Conservation (phyloP, 2,888 invertebrate genomes). For the Acanthosepion lycidas region DNA sequence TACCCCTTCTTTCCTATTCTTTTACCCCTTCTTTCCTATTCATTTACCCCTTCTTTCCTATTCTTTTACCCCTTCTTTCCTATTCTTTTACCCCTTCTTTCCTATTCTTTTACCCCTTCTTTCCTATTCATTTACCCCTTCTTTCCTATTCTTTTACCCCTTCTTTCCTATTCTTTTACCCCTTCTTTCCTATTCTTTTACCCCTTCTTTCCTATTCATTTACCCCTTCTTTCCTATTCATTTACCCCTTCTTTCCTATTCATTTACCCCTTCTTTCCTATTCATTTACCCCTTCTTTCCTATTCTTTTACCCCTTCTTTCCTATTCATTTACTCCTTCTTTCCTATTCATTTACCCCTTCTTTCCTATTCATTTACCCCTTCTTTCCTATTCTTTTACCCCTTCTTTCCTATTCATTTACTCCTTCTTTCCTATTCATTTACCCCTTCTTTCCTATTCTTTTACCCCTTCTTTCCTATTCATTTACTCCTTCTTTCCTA, state of each 20-base stretch:
- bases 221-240: background rate
- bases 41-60: too few relatives aligned
- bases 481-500: too few relatives aligned
- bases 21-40: too few relatives aligned
- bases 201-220: slow-evolving; percentile 43
- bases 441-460: background rate
- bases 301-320: too few relatives aligned
- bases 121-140: background rate
- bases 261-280: too few relatives aligned
- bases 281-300: too few relatives aligned
- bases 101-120: too few relatives aligned
- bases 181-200: background rate
- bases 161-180: background rate
- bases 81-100: too few relatives aligned
- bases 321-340: too few relatives aligned
- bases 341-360: background rate
- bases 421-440: background rate
- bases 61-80: too few relatives aligned
- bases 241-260: too few relatives aligned
- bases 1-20: background rate
- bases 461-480: too few relatives aligned
- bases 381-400: background rate
- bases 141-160: background rate
- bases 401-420: background rate
- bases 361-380: background rate